Evolutionary conservation across 2,797 vertebrate species (phyloP).

Genomic region (Hippoglossus hippoglossus): DNA sequence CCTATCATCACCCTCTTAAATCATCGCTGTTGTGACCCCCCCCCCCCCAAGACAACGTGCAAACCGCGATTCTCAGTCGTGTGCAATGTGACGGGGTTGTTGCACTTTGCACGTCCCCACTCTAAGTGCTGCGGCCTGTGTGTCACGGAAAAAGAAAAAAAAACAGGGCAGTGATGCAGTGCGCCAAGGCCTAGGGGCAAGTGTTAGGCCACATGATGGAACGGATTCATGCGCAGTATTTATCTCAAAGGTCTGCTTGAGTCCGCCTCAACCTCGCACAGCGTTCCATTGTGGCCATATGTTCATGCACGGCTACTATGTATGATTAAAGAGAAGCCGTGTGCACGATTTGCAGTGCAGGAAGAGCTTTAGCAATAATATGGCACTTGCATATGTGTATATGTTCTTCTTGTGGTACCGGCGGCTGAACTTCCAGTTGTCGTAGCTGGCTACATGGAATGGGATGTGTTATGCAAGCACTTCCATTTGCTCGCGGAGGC

Average conservation of each 20-base stretch:
- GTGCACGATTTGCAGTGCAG: slow-evolving; percentile 4
- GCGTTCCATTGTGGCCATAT: slow-evolving; percentile 39
- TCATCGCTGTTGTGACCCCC: slow-evolving; percentile 50
- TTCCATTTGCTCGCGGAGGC: slow-evolving; percentile 73
- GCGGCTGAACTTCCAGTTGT: slow-evolving; percentile 45
- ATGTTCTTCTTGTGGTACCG: slow-evolving; percentile 14
- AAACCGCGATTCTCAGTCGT: slow-evolving; percentile 44
- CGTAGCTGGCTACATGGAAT: slow-evolving; percentile 41
- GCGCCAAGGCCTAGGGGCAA: slow-evolving; percentile 69
- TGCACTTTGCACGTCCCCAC: slow-evolving; percentile 48
- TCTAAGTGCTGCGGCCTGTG: slow-evolving; percentile 58
- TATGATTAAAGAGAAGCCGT: slow-evolving; percentile 4
- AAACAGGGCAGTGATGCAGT: slow-evolving; percentile 77
- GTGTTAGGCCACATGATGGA: slow-evolving; percentile 74
- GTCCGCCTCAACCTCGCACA: slow-evolving; percentile 57
- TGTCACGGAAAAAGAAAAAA: slow-evolving; percentile 75
- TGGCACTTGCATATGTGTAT: not conserved
- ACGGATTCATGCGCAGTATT: slow-evolving; percentile 73
- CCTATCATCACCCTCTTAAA: slow-evolving; percentile 49
- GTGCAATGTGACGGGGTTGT: slow-evolving; percentile 28
- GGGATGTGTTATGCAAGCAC: slow-evolving; percentile 78
- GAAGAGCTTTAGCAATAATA: not conserved
- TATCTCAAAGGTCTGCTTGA: slow-evolving; percentile 70
- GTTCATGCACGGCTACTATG: slow-evolving; percentile 29
- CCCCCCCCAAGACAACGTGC: slow-evolving; percentile 49